Evolutionary conservation across 2,113 vertebrate genomes (phyloP).

Genomic region (Amphiprion ocellaris): DNA sequence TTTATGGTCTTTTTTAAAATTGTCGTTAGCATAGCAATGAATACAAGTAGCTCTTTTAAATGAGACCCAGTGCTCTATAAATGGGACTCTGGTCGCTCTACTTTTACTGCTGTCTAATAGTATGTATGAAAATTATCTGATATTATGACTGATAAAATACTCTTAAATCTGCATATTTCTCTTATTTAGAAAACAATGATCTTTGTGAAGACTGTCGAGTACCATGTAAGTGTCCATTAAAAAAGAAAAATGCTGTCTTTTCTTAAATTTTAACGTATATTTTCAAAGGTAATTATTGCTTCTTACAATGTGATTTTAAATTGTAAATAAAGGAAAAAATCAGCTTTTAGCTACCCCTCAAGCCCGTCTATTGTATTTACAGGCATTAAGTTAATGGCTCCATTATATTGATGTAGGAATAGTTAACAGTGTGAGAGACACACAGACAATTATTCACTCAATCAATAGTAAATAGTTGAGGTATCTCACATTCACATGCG

Average conservation of each 20-base stretch:
- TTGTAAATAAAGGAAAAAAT: background rate
- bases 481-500: slow-evolving; percentile 8
- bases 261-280: background rate
- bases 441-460: slow-evolving; percentile 33
- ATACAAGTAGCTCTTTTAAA: slow-evolving; percentile 34
- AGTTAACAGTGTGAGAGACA: slow-evolving; percentile 1
- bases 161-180: background rate
- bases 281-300: background rate
- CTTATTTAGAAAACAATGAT: background rate
- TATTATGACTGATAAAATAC: background rate
- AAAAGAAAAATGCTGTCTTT: background rate
- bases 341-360: background rate
- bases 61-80: slow-evolving; percentile 2
- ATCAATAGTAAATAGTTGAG: slow-evolving; percentile 39
- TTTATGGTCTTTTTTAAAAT: slow-evolving; percentile 32
- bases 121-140: background rate
- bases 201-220: background rate
- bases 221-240: background rate
- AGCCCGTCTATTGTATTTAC: slow-evolving; percentile 27
- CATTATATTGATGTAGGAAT: slow-evolving; percentile 39
- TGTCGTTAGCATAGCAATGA: background rate
- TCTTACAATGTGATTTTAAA: background rate
- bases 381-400: slow-evolving; percentile 38
- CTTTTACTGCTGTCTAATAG: slow-evolving; percentile 19
- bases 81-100: slow-evolving; percentile 4